Evolutionary conservation across 2,797 vertebrate genomes (phyloP).

Genomic region (Pantherophis vulpinus): DNA sequence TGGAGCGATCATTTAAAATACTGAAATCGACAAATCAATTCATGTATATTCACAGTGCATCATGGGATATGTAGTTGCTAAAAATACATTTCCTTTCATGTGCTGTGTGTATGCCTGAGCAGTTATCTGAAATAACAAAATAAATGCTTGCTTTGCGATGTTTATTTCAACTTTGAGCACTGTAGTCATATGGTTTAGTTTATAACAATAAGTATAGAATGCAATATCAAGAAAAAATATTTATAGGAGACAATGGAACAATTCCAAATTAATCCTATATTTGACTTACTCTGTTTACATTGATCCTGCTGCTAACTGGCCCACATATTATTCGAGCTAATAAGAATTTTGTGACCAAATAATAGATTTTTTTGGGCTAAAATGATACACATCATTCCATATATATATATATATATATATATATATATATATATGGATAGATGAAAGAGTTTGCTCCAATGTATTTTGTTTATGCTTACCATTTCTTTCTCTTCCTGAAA

Average conservation of each 20-base stretch:
- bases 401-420: neutral
- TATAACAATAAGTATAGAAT: neutral
- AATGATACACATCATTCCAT: neutral
- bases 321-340: neutral
- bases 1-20: neutral
- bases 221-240: neutral
- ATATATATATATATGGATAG: neutral
- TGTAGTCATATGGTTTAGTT: neutral
- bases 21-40: neutral
- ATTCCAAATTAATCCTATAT: neutral
- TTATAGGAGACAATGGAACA: neutral
- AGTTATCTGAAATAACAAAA: neutral
- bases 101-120: neutral
- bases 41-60: constrained; percentile 13
- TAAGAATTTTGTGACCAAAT: neutral
- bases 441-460: neutral
- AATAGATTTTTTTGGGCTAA: neutral
- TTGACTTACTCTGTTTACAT: neutral
- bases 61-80: constrained; percentile 12
- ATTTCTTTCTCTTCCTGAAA: neutral
- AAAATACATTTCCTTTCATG: constrained; percentile 15
- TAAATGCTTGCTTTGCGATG: neutral
- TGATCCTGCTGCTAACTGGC: neutral
- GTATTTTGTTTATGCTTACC: neutral
- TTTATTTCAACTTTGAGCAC: neutral